Evolutionary conservation across 2,888 invertebrate genomes (phyloP).

Genomic region (Nomada goodeniana): DNA sequence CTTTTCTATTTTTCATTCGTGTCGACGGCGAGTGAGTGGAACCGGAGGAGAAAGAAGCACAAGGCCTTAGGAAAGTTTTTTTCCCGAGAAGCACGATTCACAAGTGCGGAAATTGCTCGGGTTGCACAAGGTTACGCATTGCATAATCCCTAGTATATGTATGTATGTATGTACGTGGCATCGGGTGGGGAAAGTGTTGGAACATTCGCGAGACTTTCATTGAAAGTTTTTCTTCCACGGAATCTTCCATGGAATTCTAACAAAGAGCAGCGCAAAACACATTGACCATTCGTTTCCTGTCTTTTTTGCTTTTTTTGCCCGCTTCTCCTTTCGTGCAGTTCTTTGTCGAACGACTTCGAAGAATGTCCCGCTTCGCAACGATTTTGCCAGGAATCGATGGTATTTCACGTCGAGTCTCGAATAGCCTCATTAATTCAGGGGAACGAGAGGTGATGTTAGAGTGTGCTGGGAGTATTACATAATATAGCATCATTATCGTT

Average conservation of each 20-base stretch:
- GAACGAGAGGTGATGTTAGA: slow-evolving; percentile 5
- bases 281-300: neutral
- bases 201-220: slow-evolving; percentile 60
- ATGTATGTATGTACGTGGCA: neutral
- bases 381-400: neutral
- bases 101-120: slow-evolving; percentile 66
- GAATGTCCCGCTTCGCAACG: neutral
- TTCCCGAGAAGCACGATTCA: slow-evolving; percentile 37
- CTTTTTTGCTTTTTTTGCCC: neutral
- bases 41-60: slow-evolving; percentile 62
- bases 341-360: no score
- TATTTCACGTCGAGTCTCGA: neutral
- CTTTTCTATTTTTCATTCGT: slow-evolving; percentile 2
- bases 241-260: neutral
- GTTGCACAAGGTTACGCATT: slow-evolving; percentile 63
- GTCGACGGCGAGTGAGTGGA: slow-evolving; percentile 20
- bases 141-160: slow-evolving; percentile 42
- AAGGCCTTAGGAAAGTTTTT: slow-evolving; percentile 63
- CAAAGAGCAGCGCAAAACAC: slow-evolving; percentile 4
- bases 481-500: slow-evolving; percentile 42
- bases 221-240: slow-evolving; percentile 37
- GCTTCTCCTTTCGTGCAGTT: no score
- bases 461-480: slow-evolving; percentile 15
- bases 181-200: slow-evolving; percentile 46
- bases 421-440: slow-evolving; percentile 11